phyloP scores from a whole-genome alignment of 2,797 vertebrate species.

The Rousettus madagascariensis region DNA sequence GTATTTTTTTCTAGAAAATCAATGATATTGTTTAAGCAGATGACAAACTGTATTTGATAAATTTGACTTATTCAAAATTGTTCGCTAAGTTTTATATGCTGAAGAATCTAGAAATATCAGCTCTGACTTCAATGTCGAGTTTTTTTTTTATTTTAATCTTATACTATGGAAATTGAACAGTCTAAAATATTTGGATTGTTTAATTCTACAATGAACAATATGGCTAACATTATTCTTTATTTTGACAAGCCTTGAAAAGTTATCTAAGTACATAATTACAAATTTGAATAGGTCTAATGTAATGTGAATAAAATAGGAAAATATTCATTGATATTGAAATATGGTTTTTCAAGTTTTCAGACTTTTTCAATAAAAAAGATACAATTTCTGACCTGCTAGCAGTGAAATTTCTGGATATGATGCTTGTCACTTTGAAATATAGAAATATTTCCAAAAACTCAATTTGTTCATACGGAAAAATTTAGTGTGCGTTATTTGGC shows the following conservation, averaged over 20 bases:
- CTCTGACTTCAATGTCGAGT: neutral
- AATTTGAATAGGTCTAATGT: neutral
- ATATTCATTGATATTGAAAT: neutral
- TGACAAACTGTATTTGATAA: neutral
- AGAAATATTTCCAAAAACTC: neutral
- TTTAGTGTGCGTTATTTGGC: neutral
- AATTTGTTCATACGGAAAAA: neutral
- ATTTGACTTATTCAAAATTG: neutral
- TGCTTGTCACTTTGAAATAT: neutral
- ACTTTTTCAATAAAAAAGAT: neutral
- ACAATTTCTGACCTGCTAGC: neutral
- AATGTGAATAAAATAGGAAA: neutral
- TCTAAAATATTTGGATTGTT: neutral
- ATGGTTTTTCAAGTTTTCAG: neutral
- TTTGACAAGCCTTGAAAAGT: neutral
- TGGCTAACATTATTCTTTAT: neutral
- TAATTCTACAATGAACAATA: neutral
- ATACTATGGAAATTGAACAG: neutral
- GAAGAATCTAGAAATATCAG: neutral
- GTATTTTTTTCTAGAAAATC: neutral
- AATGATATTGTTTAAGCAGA: neutral
- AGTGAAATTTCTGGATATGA: neutral
- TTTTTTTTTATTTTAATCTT: neutral
- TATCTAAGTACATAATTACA: neutral
- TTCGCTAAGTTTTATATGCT: neutral